Percentiles rank a stretch among this genome's conserved stretches.
Conservation (phyloP, 2,113 vertebrate genomes). For the Ploceus nigricollis region DNA sequence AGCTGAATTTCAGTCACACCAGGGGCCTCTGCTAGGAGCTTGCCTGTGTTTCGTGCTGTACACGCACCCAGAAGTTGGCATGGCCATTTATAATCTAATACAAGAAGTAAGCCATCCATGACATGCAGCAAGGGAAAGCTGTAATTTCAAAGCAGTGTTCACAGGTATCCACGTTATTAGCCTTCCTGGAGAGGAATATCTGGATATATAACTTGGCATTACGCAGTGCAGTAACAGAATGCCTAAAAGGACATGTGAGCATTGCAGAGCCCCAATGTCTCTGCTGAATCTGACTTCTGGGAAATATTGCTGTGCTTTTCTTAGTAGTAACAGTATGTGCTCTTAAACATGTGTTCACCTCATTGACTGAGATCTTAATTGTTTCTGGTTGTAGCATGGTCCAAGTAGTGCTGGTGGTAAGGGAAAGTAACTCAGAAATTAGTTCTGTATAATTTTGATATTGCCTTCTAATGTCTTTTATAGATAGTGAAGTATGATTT, state of each 20-base stretch:
- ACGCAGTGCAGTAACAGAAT: background rate
- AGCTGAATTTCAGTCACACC: conserved; percentile 43
- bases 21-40: conserved; percentile 33
- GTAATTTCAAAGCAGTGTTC: background rate
- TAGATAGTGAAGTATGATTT: background rate
- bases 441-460: background rate
- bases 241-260: background rate
- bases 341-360: background rate
- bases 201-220: background rate
- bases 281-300: background rate
- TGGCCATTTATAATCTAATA: conserved; percentile 26
- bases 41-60: background rate
- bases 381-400: background rate
- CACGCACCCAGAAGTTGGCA: background rate
- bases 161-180: background rate
- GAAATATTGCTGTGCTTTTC: background rate
- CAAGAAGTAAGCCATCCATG: background rate
- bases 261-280: background rate
- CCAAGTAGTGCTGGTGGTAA: background rate
- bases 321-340: background rate
- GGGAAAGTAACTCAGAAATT: background rate
- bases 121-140: conserved; percentile 6
- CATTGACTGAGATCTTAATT: background rate
- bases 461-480: background rate
- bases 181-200: background rate